Evolutionary conservation across 2,888 invertebrate genomes (phyloP), one percentile per base, ranked within the genome.

Genomic region (Auanema sp.): DNA sequence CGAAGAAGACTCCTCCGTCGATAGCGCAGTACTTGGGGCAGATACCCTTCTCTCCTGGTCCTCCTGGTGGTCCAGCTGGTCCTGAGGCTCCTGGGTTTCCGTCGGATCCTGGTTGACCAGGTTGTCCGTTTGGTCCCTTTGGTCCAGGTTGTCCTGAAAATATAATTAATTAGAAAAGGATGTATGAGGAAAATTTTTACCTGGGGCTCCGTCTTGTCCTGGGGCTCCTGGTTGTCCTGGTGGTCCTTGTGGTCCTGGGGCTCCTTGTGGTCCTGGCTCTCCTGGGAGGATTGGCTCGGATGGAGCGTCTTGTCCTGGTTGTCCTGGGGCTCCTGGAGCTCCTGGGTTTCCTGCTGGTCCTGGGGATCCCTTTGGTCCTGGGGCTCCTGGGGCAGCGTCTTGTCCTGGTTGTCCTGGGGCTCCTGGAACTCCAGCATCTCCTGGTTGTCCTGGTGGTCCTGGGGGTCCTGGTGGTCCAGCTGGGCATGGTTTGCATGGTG

Each of bases 1-100:
- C 80, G 78, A 81, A 81, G 80, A 81, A 81, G 68, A 81, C 79
- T 72, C 74, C 74, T 64, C 74, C 74, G 65, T 74, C 74, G 64
- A 74, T 63, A 44, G 63, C 63, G 58, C 63, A 63, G 63, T 64
- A 67, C 60, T 67, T 67, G 60, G 67, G 67, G 58, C 58, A 41
- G 53, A 57, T 60, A 57, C 60, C 49, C 53, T 43, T 60, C 58
- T 67, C 60, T 66, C 64, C 60, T n/a, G 52, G n/a, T 14, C 47
- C 16, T 53, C 64, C 64, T 24, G 64, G 54, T 10, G 23, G 54
- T 64, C 64, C 63, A 44, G 56, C 23, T 40, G 58, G 52, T 58
- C 63, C 58, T 18, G 62, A 56, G 57, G 56, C 49, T 57, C 62
- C 62, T 11, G 62, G 62, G 57, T 62, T 62, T 60, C 64, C 64